Evolutionary conservation across 2,797 vertebrate genomes (phyloP), one percentile per base, ranked within the genome.

Genomic region (Micropoecilia bifurca): DNA sequence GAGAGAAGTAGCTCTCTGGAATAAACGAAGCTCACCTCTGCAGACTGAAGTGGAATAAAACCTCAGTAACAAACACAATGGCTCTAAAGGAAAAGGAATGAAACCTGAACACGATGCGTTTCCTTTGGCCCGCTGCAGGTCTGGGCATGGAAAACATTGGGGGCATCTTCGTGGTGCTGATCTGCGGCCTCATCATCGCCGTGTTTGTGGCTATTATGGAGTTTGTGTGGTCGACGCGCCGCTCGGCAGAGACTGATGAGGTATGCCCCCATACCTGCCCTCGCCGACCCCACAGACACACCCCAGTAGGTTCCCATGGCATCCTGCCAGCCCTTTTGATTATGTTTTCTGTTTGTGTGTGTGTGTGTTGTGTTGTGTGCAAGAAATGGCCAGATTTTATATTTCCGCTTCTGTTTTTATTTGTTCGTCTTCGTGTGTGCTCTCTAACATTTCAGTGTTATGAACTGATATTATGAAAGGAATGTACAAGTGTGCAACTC

Each of bases 91-190:
- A 46, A 68, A 45, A 39, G 43, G 20, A 47, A 28, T 46, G 39
- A 55, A 43, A 13, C 25, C 68, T 71, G 68, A 71, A 45, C 12
- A 46, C 45, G n/a, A 14, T 71, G 5, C 43, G 30, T 73, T 57
- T 76, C 69, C 79, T 83, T 53, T 83, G 78, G 33, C 43, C 48
- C 39, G 0, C 63, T 71, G 50, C 91, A 98, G 97, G 97, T 81
- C 87, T 98, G 85, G 97, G 97, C 74, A 98, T 98, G 97, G 97
- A 98, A 93, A 98, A 98, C 92, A 98, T 98, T 2, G 97, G 97
- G 0, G 97, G 97, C 78, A 98, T 98, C 88, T 98, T 98, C 18
- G 97, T 98, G 79, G 97, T 98, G 83, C 95, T 98, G 76, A 97
- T 98, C 94, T 98, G 97, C 25, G 97, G 97, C 76, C 96, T 98